Conservation (phyloP, 1,140 invertebrate genomes). For the Cydia strobilella region DNA sequence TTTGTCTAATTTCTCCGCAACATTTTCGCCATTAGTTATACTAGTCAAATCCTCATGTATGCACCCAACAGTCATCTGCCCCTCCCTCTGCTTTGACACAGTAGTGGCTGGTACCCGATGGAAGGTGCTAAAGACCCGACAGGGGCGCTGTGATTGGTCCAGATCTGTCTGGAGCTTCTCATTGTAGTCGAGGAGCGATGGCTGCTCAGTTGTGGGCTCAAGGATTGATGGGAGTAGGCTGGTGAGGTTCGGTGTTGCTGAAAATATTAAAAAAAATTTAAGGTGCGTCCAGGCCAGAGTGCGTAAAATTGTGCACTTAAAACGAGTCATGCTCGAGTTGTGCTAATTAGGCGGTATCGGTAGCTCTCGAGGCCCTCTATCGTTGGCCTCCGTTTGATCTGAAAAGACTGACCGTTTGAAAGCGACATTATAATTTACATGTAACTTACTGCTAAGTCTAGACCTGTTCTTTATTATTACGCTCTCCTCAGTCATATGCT, state of each 20-base stretch:
- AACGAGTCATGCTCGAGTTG: no score
- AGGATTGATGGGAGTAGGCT: slow-evolving; percentile 53
- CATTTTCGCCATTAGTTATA: slow-evolving; percentile 37
- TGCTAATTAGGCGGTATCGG: no score
- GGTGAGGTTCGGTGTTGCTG: slow-evolving; percentile 51
- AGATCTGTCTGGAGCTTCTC: slow-evolving; percentile 54
- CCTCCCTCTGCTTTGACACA: slow-evolving; percentile 35
- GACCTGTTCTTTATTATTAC: no score
- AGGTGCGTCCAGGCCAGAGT: no score
- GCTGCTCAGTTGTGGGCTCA: slow-evolving; percentile 44
- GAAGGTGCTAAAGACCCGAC: slow-evolving; percentile 59
- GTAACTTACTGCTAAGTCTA: no score
- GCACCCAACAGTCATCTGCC: slow-evolving; percentile 41
- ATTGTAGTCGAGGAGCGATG: slow-evolving; percentile 60
- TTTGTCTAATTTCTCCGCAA: background rate
- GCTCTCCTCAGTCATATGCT: no score
- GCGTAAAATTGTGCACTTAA: no score
- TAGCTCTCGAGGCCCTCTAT: no score
- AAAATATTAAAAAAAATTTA: no score
- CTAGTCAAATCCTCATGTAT: slow-evolving; percentile 55
- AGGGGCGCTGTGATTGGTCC: slow-evolving; percentile 52
- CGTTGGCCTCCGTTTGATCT: no score
- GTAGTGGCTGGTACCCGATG: slow-evolving; percentile 50
- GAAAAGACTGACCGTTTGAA: no score
- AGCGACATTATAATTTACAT: no score